Conservation (phyloP, 2,797 vertebrate species). For the Peromyscus nudipes region DNA sequence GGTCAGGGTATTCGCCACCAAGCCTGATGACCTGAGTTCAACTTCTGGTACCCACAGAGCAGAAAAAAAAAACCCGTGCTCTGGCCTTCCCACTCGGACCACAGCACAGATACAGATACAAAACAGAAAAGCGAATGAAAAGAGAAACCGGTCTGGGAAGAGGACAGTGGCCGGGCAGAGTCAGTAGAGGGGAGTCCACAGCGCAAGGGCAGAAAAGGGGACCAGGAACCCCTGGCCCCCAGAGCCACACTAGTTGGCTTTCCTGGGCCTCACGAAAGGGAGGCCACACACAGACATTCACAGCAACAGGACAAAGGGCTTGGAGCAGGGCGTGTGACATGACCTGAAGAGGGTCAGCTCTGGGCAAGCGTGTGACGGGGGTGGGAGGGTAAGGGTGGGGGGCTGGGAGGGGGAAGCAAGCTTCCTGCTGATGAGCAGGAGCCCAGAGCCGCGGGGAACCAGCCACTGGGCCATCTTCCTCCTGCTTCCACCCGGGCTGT, state of each 20-base stretch:
- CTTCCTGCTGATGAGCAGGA: not conserved
- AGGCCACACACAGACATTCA: not conserved
- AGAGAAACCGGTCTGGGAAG: not conserved
- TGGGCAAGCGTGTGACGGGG: not conserved
- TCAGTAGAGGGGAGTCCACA: not conserved
- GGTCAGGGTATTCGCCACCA: not conserved
- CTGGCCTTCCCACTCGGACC: not conserved
- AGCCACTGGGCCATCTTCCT: not conserved
- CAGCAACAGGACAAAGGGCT: not conserved
- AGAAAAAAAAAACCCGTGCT: too few species aligned
- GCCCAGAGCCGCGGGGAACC: not conserved
- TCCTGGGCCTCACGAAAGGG: not conserved
- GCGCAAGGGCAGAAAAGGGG: not conserved
- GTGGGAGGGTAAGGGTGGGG: not conserved
- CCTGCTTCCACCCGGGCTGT: too few species aligned
- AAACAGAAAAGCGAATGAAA: not conserved
- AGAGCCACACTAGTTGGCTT: accelerated
- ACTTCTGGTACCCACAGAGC: not conserved
- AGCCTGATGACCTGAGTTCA: not conserved
- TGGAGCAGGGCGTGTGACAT: accelerated
- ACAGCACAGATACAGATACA: not conserved
- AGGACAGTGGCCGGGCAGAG: not conserved
- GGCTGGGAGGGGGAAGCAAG: too few species aligned
- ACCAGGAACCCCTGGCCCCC: too few species aligned
- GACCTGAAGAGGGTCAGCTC: not conserved